A percentile compares a stretch with the other conserved stretches of the same genome.
phyloP scores from a whole-genome alignment of 2,113 vertebrate genomes.

The Otis tarda region DNA sequence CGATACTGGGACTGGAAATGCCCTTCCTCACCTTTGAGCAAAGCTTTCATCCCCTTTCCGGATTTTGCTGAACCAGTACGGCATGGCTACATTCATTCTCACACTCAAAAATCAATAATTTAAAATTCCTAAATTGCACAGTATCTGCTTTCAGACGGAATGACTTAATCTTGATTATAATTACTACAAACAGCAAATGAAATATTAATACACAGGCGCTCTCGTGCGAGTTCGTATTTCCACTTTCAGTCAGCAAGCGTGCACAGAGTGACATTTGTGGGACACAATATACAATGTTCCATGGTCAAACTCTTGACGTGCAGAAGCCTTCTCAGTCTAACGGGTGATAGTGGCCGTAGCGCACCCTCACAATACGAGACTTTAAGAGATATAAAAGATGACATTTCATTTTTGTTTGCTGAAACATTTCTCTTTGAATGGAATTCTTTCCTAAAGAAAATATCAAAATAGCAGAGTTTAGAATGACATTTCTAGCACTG shows the following conservation, averaged over 20 bases:
- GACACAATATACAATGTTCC: neutral
- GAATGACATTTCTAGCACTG: neutral
- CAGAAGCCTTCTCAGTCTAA: neutral
- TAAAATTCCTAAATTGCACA: neutral
- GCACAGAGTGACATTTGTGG: conserved; percentile 5
- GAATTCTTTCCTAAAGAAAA: conserved; percentile 17
- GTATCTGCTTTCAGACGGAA: neutral
- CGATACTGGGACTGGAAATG: too few species aligned
- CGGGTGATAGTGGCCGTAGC: neutral
- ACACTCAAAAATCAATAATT: neutral
- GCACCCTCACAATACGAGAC: neutral
- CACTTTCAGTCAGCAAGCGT: neutral
- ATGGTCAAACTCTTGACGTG: neutral
- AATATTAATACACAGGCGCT: neutral
- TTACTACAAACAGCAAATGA: neutral
- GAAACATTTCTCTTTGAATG: conserved; percentile 30
- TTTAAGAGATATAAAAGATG: conserved; percentile 16
- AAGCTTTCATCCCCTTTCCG: accelerated
- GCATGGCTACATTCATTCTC: neutral
- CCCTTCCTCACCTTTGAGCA: neutral
- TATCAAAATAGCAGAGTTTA: neutral
- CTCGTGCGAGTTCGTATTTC: neutral
- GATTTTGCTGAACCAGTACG: neutral
- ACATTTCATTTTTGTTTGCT: conserved; percentile 10
- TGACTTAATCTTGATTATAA: neutral